Evolutionary conservation across 1,140 invertebrate species (phyloP).

Genomic region (Ostrea edulis): DNA sequence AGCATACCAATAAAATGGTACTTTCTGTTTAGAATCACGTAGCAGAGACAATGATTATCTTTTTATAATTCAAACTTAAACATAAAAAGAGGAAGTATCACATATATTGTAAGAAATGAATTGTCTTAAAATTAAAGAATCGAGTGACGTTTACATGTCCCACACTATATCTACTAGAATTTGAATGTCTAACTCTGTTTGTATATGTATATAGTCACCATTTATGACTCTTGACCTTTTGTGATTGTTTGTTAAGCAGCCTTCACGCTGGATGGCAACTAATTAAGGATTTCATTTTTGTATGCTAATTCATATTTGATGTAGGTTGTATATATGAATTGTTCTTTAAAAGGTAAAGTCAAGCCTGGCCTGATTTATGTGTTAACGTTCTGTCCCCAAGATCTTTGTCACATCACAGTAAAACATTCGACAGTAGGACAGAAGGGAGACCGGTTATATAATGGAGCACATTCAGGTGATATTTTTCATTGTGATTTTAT

Average conservation of each 20-base stretch:
- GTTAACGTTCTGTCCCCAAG: neutral
- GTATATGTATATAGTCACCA: no score
- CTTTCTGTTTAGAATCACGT: no score
- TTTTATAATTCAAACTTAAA: no score
- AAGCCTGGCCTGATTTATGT: neutral
- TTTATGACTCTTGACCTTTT: neutral
- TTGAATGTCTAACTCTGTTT: no score
- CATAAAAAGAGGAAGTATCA: no score
- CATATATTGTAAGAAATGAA: no score
- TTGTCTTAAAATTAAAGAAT: no score
- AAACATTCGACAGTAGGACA: neutral
- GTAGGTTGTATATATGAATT: neutral
- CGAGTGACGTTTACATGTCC: no score
- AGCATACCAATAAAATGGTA: no score
- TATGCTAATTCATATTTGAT: constrained; percentile 31
- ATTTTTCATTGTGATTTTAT: neutral
- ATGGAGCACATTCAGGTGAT: neutral
- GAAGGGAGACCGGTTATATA: neutral
- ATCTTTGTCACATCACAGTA: neutral
- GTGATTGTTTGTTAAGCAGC: neutral
- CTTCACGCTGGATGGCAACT: neutral
- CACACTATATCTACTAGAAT: no score
- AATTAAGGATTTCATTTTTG: neutral
- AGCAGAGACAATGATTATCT: no score
- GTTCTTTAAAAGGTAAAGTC: constrained; percentile 3